Conservation (phyloP, 2,797 vertebrate species). For the Florisuga fusca region DNA sequence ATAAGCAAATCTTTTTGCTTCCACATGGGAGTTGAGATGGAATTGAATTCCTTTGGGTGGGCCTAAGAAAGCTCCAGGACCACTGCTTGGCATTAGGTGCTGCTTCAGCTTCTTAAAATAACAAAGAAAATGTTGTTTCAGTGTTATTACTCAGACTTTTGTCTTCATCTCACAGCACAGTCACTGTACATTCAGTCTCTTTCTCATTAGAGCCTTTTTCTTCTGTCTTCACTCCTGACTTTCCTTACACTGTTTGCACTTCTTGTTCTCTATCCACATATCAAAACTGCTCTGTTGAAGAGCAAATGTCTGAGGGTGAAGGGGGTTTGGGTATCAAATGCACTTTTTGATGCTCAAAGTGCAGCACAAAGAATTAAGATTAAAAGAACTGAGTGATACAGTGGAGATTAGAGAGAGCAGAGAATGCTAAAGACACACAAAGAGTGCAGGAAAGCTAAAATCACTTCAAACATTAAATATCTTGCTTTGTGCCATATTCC, state of each 20-base stretch:
- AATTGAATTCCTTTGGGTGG: background rate
- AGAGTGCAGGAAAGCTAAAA: conserved; percentile 44
- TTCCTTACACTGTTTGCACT: conserved; percentile 41
- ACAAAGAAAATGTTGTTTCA: background rate
- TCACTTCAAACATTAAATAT: conserved; percentile 62
- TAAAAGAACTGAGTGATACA: conserved; percentile 67
- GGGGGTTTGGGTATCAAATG: conserved; percentile 13
- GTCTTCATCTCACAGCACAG: background rate
- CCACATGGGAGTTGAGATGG: background rate
- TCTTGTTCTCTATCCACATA: conserved; percentile 20
- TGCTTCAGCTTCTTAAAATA: background rate
- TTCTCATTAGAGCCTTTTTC: conserved; percentile 50
- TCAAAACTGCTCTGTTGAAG: conserved; percentile 63
- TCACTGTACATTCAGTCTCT: background rate
- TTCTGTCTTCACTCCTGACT: conserved; percentile 28
- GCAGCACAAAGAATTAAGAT: conserved; percentile 71
- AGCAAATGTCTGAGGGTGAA: conserved; percentile 25
- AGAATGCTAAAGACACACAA: conserved; percentile 52
- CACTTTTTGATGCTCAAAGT: conserved; percentile 61
- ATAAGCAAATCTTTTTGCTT: background rate
- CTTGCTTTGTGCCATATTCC: conserved; percentile 28
- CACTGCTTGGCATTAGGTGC: background rate
- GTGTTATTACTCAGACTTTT: background rate
- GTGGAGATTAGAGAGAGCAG: conserved; percentile 62
- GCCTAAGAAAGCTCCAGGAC: background rate